A percentile compares a stretch with the other conserved stretches of the same genome.
Conservation (phyloP, 2,888 invertebrate species). For the Sericinus montela region DNA sequence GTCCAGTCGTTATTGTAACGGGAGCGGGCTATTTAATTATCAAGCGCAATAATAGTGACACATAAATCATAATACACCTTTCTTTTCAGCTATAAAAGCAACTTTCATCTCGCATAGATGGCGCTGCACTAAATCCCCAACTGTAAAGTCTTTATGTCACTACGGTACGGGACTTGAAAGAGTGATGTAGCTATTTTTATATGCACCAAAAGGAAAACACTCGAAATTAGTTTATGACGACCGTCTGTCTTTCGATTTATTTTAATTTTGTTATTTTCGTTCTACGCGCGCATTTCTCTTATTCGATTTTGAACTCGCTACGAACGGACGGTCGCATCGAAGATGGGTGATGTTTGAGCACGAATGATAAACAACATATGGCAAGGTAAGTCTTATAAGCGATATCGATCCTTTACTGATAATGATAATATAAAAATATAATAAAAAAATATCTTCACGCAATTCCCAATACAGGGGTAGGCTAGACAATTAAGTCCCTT, state of each 20-base stretch:
- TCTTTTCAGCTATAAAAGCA: constrained; percentile 54
- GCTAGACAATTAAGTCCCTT: too few species aligned
- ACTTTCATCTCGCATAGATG: constrained; percentile 71
- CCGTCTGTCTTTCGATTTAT: constrained; percentile 79
- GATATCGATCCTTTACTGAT: background rate
- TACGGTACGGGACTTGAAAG: constrained; percentile 70
- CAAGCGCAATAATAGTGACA: constrained; percentile 48
- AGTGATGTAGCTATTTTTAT: constrained; percentile 75
- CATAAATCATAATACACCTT: constrained; percentile 67
- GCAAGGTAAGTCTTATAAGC: background rate
- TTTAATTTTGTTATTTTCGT: constrained; percentile 77
- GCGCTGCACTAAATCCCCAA: constrained; percentile 58
- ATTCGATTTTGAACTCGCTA: constrained; percentile 61
- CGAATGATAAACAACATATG: constrained; percentile 55
- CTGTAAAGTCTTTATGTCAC: constrained; percentile 76
- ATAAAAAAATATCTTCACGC: too few species aligned
- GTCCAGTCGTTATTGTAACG: constrained; percentile 20
- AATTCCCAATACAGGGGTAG: too few species aligned
- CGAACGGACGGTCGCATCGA: constrained; percentile 56
- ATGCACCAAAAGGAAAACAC: constrained; percentile 73
- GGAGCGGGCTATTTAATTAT: constrained; percentile 51
- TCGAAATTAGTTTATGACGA: constrained; percentile 79
- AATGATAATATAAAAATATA: too few species aligned
- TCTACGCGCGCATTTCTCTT: constrained; percentile 57
- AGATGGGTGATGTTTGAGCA: constrained; percentile 61